A percentile compares a stretch with the other conserved stretches of the same genome.
phyloP scores from a whole-genome alignment of 2,888 invertebrate genomes.

The Lacanobia oleracea region DNA sequence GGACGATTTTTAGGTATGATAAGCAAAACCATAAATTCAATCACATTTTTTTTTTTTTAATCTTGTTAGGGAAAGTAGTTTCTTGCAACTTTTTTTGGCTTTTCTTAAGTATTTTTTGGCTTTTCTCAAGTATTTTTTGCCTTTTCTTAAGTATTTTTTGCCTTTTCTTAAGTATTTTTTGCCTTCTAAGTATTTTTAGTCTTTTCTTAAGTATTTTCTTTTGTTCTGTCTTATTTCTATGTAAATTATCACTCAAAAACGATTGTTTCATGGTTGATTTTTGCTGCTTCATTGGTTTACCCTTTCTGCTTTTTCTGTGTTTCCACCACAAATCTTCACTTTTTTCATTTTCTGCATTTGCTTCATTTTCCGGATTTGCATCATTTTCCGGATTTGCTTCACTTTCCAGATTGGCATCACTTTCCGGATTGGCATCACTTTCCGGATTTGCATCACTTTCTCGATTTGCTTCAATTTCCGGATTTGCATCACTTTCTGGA shows the following conservation, averaged over 20 bases:
- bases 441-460: background rate
- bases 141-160: constrained; percentile 5
- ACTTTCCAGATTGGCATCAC: background rate
- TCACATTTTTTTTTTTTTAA: too few relatives aligned
- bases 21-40: too few relatives aligned
- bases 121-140: constrained; percentile 16
- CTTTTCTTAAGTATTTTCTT: background rate
- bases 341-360: background rate
- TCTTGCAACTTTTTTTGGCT: constrained; percentile 15
- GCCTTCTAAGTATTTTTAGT: constrained; percentile 11
- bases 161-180: background rate
- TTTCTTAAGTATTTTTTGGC: background rate
- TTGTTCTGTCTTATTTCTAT: background rate
- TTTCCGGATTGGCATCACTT: background rate
- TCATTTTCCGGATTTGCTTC: background rate
- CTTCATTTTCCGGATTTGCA: background rate
- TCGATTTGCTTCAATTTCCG: too few relatives aligned
- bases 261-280: background rate
- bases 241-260: background rate
- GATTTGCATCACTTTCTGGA: too few relatives aligned
- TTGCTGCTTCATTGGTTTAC: background rate
- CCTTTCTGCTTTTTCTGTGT: background rate
- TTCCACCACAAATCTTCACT: background rate
- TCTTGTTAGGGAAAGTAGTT: background rate
- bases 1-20: too few relatives aligned